Percentiles rank a stretch among this genome's conserved stretches.
These are phyloP conservation scores for Macquaria australasica DNA, from an alignment of 2,113 vertebrate genomes.

Conservation along the genomic window DNA sequence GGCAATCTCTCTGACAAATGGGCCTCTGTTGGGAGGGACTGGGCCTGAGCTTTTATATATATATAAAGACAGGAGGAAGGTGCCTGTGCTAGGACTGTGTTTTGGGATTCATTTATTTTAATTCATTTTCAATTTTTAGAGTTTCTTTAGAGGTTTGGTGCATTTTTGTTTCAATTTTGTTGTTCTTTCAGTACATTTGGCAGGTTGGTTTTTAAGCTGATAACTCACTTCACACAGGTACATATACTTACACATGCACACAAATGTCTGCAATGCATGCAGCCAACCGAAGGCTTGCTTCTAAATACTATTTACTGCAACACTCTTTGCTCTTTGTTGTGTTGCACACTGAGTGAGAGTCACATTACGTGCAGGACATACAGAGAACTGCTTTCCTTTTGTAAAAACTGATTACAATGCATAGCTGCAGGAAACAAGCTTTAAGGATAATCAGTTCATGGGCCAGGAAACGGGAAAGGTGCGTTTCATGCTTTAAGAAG, in stretches of 20 bases:
- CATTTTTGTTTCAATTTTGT: neutral
- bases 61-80: neutral
- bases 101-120: too few species aligned
- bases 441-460: constrained; percentile 9
- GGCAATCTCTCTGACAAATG: constrained; percentile 55
- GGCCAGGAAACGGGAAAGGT: constrained; percentile 2
- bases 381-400: constrained; percentile 57
- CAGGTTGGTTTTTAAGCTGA: neutral
- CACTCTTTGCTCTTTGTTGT: constrained; percentile 12
- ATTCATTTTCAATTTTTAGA: neutral
- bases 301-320: constrained; percentile 2
- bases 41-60: neutral
- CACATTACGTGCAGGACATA: constrained; percentile 67
- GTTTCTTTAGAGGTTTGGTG: neutral
- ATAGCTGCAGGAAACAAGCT: constrained; percentile 31
- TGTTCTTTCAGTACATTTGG: neutral
- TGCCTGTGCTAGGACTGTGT: too few species aligned
- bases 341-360: constrained; percentile 36
- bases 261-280: neutral
- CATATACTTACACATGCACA: neutral
- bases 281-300: neutral
- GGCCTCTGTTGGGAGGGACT: neutral
- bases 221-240: neutral
- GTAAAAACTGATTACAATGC: constrained; percentile 41
- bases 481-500: neutral